Evolutionary conservation across 2,888 invertebrate genomes (phyloP).

Genomic region (Laspeyria flexula): DNA sequence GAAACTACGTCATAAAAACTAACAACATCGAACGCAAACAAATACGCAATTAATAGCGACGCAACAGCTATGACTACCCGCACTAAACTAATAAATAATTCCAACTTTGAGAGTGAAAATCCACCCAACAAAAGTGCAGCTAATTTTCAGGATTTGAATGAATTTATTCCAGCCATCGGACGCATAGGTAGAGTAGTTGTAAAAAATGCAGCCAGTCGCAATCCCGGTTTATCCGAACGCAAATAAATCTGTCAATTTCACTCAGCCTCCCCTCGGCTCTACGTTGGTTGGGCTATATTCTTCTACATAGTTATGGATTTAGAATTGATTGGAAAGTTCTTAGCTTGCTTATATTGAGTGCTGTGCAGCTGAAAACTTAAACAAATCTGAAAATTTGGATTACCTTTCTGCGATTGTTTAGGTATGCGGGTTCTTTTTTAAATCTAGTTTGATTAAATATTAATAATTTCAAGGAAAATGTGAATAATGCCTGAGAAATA

Average conservation of each 20-base stretch:
- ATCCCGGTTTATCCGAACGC: constrained; percentile 74
- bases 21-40: constrained; percentile 22
- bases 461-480: too few species aligned
- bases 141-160: constrained; percentile 46
- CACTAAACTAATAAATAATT: constrained; percentile 43
- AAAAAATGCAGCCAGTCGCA: constrained; percentile 78
- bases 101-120: constrained; percentile 36
- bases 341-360: background rate
- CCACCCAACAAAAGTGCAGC: constrained; percentile 38
- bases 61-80: constrained; percentile 20
- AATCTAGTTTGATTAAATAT: too few species aligned
- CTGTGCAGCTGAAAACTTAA: too few species aligned
- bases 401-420: too few species aligned
- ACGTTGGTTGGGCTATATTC: constrained; percentile 40
- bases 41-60: constrained; percentile 26
- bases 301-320: constrained; percentile 25
- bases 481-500: too few species aligned
- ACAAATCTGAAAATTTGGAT: too few species aligned
- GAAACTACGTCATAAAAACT: constrained; percentile 5
- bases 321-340: background rate
- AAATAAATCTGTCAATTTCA: constrained; percentile 86
- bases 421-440: too few species aligned
- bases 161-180: constrained; percentile 43
- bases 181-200: constrained; percentile 48
- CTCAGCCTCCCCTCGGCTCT: constrained; percentile 72